Evolutionary conservation across 2,797 vertebrate species (phyloP).

Genomic region (Xiphorhynchus erythropygius): DNA sequence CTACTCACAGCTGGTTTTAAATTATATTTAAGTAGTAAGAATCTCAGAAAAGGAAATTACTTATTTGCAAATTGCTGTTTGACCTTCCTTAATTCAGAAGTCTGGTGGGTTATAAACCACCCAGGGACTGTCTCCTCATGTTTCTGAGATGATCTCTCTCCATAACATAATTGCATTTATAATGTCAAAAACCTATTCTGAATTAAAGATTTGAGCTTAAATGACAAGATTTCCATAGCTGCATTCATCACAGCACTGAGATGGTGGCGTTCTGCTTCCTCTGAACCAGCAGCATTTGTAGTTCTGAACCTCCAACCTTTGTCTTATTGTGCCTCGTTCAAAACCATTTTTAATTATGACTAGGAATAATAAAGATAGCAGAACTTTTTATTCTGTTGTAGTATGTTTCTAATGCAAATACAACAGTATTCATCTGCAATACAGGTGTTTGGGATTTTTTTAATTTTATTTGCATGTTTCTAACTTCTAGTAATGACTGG

Average conservation of each 20-base stretch:
- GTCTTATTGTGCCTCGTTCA: rapidly evolving
- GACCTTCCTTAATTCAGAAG: constrained; percentile 55
- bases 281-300: not conserved
- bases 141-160: not conserved
- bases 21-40: constrained; percentile 43
- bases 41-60: constrained; percentile 40
- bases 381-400: not conserved
- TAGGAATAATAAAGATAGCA: not conserved
- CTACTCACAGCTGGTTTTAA: constrained; percentile 1
- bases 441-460: rapidly evolving
- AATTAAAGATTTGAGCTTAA: not conserved
- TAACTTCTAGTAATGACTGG: not conserved
- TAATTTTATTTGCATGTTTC: not conserved
- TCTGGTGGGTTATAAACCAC: constrained; percentile 25
- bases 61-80: constrained; percentile 35
- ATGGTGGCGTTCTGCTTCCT: not conserved
- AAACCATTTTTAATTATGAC: not conserved
- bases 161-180: not conserved
- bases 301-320: not conserved
- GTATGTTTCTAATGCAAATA: not conserved
- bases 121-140: not conserved
- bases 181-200: not conserved
- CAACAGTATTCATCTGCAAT: not conserved
- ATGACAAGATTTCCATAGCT: not conserved
- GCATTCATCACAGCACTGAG: not conserved